phyloP scores from a whole-genome alignment of 2,113 vertebrate genomes.

The Porphyrio hochstetteri region DNA sequence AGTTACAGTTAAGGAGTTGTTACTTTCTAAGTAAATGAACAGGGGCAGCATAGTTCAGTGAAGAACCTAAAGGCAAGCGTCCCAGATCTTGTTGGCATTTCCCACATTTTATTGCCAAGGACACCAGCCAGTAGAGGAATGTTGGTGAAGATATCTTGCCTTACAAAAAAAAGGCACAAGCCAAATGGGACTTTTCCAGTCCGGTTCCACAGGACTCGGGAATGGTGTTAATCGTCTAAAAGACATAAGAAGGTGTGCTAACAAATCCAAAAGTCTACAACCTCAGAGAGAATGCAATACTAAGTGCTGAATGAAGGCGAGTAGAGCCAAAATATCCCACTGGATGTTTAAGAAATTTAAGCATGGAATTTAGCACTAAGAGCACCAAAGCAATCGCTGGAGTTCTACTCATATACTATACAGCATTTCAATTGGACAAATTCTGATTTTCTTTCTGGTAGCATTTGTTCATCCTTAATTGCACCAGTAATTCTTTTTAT shows the following conservation, averaged over 20 bases:
- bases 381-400: not conserved
- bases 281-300: not conserved
- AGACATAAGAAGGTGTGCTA: not conserved
- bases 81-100: not conserved
- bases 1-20: not conserved
- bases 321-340: not conserved
- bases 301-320: not conserved
- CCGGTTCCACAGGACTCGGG: not conserved
- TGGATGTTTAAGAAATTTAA: not conserved
- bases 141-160: not conserved
- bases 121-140: not conserved
- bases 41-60: not conserved
- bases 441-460: not conserved
- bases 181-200: not conserved
- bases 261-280: not conserved
- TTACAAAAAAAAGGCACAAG: not conserved
- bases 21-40: not conserved
- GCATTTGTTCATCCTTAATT: slow-evolving; percentile 9
- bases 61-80: not conserved
- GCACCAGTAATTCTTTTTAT: slow-evolving; percentile 6
- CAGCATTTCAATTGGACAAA: not conserved
- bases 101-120: not conserved
- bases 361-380: not conserved
- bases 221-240: not conserved
- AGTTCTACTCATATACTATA: not conserved